Conservation (phyloP, 2,888 invertebrate genomes). For the Harpalus rufipes region DNA sequence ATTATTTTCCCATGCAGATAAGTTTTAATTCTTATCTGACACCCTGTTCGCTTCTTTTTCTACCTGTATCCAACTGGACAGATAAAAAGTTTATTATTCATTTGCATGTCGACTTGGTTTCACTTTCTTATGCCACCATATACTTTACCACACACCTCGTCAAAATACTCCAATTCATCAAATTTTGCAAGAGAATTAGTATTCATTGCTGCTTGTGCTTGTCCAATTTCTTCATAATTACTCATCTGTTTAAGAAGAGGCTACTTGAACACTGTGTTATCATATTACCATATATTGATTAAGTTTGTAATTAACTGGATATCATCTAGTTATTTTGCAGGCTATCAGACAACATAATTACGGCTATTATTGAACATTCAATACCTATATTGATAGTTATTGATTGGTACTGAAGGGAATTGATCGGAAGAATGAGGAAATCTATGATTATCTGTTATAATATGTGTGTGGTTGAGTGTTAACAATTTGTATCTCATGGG, state of each 20-base stretch:
- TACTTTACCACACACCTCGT: conserved; percentile 32
- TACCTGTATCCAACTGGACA: conserved; percentile 28
- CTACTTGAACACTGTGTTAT: conserved; percentile 27
- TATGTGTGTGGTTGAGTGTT: background rate
- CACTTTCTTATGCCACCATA: conserved; percentile 39
- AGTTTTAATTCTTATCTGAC: conserved; percentile 42
- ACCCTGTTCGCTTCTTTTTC: conserved; percentile 27
- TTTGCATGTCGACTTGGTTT: conserved; percentile 43
- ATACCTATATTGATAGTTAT: background rate
- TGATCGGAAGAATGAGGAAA: conserved; percentile 30
- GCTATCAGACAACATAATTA: conserved; percentile 35
- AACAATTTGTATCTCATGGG: conserved; percentile 3
- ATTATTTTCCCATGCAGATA: conserved; percentile 27
- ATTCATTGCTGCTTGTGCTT: conserved; percentile 29
- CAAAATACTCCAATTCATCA: conserved; percentile 41
- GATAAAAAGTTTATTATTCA: conserved; percentile 53
- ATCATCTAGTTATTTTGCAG: conserved; percentile 24
- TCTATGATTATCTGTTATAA: conserved; percentile 5
- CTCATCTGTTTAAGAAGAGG: conserved; percentile 14
- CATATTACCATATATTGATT: conserved; percentile 47
- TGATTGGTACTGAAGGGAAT: background rate
- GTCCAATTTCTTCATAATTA: conserved; percentile 35
- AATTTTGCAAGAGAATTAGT: conserved; percentile 41
- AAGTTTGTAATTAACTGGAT: conserved; percentile 34
- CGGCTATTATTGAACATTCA: conserved; percentile 26